Evolutionary conservation across 2,888 invertebrate genomes (phyloP).

Genomic region (Trypoxylon attenuatum): DNA sequence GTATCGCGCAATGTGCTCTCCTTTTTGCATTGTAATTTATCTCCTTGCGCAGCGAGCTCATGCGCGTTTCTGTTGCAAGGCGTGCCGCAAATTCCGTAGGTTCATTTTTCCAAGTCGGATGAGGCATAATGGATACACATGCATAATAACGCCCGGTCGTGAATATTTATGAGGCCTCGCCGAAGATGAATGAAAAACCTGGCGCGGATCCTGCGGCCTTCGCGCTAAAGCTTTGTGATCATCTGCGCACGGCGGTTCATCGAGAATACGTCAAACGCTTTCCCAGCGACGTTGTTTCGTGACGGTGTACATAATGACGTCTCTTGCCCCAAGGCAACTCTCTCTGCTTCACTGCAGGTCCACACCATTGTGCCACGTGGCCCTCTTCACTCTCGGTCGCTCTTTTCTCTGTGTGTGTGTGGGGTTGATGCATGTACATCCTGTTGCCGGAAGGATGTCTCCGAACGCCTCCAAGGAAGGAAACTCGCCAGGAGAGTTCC

Average conservation of each 20-base stretch:
- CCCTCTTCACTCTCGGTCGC: too few species aligned
- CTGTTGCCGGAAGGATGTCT: too few species aligned
- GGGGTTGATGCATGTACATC: too few species aligned
- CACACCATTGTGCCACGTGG: too few species aligned
- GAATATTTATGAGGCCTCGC: conserved; percentile 51
- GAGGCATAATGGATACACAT: conserved; percentile 43
- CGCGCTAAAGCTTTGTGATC: conserved; percentile 21
- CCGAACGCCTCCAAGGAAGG: too few species aligned
- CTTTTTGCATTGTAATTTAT: not conserved
- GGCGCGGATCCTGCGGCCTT: conserved; percentile 5
- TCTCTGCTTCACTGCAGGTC: too few species aligned
- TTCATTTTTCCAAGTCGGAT: conserved; percentile 47
- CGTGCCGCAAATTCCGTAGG: conserved; percentile 12
- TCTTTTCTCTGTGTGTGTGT: too few species aligned
- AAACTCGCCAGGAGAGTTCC: too few species aligned
- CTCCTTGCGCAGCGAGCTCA: not conserved
- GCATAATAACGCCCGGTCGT: conserved; percentile 21
- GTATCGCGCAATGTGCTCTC: not conserved
- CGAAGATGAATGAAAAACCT: conserved; percentile 38
- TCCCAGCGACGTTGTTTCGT: conserved; percentile 32
- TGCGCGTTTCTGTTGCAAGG: not conserved
- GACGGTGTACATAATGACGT: conserved; percentile 21
- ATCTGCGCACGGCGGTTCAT: conserved; percentile 21
- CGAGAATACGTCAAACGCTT: conserved; percentile 37
- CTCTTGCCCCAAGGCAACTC: too few species aligned